A percentile compares a stretch with the other conserved stretches of the same genome.
These are phyloP conservation scores for Drosophila rhopaloa DNA, from an alignment of 1,140 invertebrate genomes.

Conservation along the genomic window DNA sequence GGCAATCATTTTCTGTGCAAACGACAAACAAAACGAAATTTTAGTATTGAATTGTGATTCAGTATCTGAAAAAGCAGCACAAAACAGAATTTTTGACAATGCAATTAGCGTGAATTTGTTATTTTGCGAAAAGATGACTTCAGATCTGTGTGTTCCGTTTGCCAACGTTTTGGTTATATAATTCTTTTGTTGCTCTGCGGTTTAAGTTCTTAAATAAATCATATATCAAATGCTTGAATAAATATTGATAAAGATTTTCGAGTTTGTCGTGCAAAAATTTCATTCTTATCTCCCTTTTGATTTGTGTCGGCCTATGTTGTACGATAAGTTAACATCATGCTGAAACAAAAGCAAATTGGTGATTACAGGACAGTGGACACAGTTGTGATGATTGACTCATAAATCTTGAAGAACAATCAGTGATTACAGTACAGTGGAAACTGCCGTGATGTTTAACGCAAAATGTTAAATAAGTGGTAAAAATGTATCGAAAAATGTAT, in stretches of 20 bases:
- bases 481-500: no score
- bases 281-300: constrained; percentile 31
- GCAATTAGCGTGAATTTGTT: constrained; percentile 72
- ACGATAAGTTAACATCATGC: constrained; percentile 33
- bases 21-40: constrained; percentile 21
- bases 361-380: constrained; percentile 6
- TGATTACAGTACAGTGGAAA: not conserved
- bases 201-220: constrained; percentile 30
- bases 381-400: not conserved
- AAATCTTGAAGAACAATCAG: not conserved
- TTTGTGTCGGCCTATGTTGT: constrained; percentile 21
- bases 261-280: constrained; percentile 20
- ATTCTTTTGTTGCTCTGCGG: constrained; percentile 11
- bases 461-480: not conserved
- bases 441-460: not conserved
- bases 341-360: constrained; percentile 3
- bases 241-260: constrained; percentile 56
- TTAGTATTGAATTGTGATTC: constrained; percentile 42
- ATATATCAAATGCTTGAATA: constrained; percentile 50
- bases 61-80: constrained; percentile 8
- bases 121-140: constrained; percentile 45
- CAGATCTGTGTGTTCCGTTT: constrained; percentile 26
- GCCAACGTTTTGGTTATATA: constrained; percentile 12
- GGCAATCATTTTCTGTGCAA: constrained; percentile 13
- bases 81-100: constrained; percentile 49